phyloP scores from a whole-genome alignment of 2,113 vertebrate genomes.

The Rhinopomastus cyanomelas region DNA sequence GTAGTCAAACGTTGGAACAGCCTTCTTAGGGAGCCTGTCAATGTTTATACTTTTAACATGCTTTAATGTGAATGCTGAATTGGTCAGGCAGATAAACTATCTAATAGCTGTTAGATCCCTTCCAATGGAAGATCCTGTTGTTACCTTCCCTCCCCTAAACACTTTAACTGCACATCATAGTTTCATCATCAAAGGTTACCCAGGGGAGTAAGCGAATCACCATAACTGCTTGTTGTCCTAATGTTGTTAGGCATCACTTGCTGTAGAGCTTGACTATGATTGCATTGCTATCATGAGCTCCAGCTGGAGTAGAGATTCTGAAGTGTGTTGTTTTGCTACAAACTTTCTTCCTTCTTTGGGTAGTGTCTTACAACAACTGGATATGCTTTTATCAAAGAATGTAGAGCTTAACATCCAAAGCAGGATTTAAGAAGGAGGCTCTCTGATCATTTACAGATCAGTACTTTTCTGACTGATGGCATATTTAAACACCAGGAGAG shows the following conservation, averaged over 20 bases:
- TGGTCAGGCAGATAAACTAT: too few relatives aligned
- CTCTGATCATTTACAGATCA: not conserved
- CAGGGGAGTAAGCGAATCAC: not conserved
- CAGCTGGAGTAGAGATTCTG: not conserved
- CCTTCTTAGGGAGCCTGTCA: too few relatives aligned
- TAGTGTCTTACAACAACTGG: not conserved
- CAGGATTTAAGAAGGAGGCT: not conserved
- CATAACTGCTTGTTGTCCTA: accelerated
- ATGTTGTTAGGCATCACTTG: not conserved
- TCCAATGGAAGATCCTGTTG: too few relatives aligned
- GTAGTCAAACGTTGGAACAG: too few relatives aligned
- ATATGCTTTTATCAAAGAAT: not conserved
- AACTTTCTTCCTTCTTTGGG: not conserved
- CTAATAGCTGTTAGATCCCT: too few relatives aligned
- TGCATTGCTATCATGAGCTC: not conserved
- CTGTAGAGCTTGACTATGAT: not conserved
- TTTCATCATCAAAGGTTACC: not conserved
- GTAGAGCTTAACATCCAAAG: not conserved
- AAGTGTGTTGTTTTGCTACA: not conserved
- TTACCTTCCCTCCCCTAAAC: too few relatives aligned
- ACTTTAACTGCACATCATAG: not conserved
- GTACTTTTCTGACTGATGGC: not conserved
- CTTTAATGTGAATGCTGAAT: too few relatives aligned
- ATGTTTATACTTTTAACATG: too few relatives aligned
- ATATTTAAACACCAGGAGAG: not conserved